These are phyloP conservation scores for Brevipalpus yothersi DNA, from an alignment of 1,140 invertebrate genomes.

Conservation along the genomic window DNA sequence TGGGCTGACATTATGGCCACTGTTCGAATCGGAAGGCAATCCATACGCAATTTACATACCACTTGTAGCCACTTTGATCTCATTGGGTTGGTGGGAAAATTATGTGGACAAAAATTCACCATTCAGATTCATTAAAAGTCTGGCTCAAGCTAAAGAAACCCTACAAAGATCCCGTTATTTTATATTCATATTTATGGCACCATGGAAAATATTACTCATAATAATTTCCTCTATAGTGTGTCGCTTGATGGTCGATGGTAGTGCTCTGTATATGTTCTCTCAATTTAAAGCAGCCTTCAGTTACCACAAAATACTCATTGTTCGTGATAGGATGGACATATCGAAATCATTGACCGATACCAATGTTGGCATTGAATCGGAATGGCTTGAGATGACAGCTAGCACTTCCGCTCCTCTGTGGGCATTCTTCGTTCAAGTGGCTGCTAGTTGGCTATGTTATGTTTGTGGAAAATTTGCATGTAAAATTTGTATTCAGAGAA, in stretches of 20 bases:
- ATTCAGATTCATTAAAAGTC: constrained; percentile 36
- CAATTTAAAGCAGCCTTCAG: constrained; percentile 10
- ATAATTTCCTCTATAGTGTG: constrained; percentile 30
- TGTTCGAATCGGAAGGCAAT: background rate
- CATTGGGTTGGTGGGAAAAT: constrained; percentile 90
- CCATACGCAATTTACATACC: constrained; percentile 31
- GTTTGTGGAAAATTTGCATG: constrained; percentile 83
- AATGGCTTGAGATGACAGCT: constrained; percentile 2
- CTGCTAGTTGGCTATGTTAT: constrained; percentile 60
- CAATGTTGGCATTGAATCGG: constrained; percentile 4
- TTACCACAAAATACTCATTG: constrained; percentile 9
- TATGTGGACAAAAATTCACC: constrained; percentile 40
- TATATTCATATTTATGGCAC: constrained; percentile 15
- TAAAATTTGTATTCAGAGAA: constrained; percentile 80
- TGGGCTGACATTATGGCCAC: background rate
- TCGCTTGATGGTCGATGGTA: constrained; percentile 29
- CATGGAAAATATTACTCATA: constrained; percentile 20
- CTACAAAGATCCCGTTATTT: constrained; percentile 47
- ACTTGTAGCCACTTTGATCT: constrained; percentile 51
- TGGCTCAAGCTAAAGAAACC: constrained; percentile 54
- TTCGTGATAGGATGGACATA: constrained; percentile 1
- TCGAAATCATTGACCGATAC: background rate
- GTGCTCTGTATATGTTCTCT: constrained; percentile 5
- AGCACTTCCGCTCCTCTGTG: constrained; percentile 30
- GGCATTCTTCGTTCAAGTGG: constrained; percentile 51